phyloP scores from a whole-genome alignment of 2,797 vertebrate genomes.

The Enteromius argenteus region DNA sequence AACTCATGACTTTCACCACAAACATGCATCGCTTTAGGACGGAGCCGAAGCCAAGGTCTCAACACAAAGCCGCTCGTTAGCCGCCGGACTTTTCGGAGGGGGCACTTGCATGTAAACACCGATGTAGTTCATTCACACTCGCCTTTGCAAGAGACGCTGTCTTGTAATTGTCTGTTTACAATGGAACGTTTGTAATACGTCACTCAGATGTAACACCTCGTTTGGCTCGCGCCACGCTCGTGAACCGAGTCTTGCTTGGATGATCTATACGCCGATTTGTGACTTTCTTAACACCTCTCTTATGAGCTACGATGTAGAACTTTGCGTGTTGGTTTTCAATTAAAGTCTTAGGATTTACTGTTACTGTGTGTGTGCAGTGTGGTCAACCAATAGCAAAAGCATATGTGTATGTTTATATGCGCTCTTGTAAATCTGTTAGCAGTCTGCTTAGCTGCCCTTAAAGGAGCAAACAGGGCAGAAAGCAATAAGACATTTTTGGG shows the following conservation, averaged over 20 bases:
- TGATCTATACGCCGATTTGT: constrained; percentile 28
- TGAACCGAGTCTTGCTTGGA: constrained; percentile 23
- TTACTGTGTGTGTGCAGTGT: constrained; percentile 31
- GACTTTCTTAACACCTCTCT: constrained; percentile 40
- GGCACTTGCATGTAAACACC: constrained; percentile 13
- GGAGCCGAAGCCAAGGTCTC: constrained; percentile 17
- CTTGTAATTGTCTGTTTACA: constrained; percentile 28
- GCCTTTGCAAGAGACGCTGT: neutral
- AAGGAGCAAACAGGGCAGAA: constrained; percentile 7
- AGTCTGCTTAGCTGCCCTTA: constrained; percentile 1
- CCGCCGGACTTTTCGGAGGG: neutral
- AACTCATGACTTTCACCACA: constrained; percentile 32
- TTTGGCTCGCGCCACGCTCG: neutral
- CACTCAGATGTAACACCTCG: constrained; percentile 19
- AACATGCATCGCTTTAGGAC: constrained; percentile 25
- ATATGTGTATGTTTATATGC: constrained; percentile 33
- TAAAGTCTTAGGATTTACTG: constrained; percentile 37
- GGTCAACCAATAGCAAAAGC: constrained; percentile 22
- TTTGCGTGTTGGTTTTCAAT: constrained; percentile 35
- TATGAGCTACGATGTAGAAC: constrained; percentile 19
- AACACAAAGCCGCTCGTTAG: neutral
- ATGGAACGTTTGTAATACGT: constrained; percentile 23
- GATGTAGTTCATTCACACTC: neutral
- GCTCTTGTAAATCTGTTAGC: constrained; percentile 35
- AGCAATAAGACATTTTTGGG: constrained; percentile 19